Conservation (phyloP, 53 echinoderm and acorn worm genomes). For the Henricia sp. region DNA sequence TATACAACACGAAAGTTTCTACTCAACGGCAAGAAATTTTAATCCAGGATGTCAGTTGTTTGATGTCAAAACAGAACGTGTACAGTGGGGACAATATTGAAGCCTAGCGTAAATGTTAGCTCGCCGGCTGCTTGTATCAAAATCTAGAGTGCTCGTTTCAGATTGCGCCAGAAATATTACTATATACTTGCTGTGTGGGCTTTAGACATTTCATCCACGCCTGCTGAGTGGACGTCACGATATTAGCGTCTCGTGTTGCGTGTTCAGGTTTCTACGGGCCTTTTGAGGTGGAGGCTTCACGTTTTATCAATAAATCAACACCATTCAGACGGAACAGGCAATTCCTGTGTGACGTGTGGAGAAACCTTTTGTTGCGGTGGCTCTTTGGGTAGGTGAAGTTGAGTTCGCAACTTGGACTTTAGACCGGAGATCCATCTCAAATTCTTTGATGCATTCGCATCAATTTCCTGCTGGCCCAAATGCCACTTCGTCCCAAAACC, state of each 20-base stretch:
- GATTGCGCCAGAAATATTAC: no score
- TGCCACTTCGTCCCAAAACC: not conserved
- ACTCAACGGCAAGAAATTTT: no score
- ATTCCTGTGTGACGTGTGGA: not conserved
- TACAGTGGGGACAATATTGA: no score
- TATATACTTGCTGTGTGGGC: no score
- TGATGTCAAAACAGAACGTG: no score
- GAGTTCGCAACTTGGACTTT: not conserved
- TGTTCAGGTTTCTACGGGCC: not conserved
- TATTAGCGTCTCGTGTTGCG: conserved; percentile 1
- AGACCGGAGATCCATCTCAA: conserved; percentile 30
- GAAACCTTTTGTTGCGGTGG: conserved; percentile 6
- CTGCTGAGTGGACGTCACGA: not conserved
- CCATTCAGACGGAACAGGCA: not conserved
- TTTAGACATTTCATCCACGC: not conserved
- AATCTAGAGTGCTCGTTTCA: no score
- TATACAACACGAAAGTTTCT: no score
- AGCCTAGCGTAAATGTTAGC: no score
- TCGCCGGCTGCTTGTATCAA: no score
- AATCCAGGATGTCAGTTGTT: no score
- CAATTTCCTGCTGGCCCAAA: conserved; percentile 27
- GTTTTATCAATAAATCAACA: conserved; percentile 44
- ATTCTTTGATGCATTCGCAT: conserved; percentile 23
- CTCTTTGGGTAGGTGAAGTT: not conserved
- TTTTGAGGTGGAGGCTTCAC: not conserved